These are phyloP conservation scores for Drosophila putrida DNA, from an alignment of 2,888 invertebrate genomes.

Conservation along the genomic window DNA sequence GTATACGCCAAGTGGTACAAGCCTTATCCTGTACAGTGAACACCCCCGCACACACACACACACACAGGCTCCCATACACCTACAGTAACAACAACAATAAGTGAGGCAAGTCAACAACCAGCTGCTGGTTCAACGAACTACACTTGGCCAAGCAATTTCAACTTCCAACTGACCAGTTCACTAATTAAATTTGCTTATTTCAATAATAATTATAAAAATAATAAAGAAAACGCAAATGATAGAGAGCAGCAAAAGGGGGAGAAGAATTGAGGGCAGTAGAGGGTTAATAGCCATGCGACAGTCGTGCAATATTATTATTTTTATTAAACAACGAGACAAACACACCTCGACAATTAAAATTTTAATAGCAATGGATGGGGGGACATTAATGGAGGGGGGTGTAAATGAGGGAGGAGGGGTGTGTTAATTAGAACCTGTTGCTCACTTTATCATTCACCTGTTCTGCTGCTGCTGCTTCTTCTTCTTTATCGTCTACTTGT, in stretches of 20 bases:
- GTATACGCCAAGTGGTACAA: conserved; percentile 50
- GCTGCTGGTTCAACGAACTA: conserved; percentile 63
- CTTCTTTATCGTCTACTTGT: not conserved
- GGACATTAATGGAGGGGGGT: not conserved
- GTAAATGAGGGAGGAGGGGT: not conserved
- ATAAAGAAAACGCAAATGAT: conserved; percentile 12
- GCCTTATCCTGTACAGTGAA: conserved; percentile 21
- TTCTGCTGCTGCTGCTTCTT: not conserved
- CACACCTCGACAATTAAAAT: conserved; percentile 47
- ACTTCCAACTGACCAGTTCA: conserved; percentile 43
- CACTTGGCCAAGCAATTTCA: conserved; percentile 35
- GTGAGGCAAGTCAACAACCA: conserved; percentile 43
- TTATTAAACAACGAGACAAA: conserved; percentile 20
- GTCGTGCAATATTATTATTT: conserved; percentile 45
- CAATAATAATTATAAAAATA: conserved; percentile 35
- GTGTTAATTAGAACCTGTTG: conserved; percentile 51
- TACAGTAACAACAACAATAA: not conserved
- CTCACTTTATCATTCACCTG: not conserved
- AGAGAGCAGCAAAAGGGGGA: not conserved
- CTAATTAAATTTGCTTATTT: conserved; percentile 68
- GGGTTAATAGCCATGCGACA: not conserved
- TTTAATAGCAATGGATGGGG: conserved; percentile 35
- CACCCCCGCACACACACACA: conserved; percentile 12
- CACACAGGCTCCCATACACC: not conserved
- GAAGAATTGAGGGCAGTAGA: not conserved